Conservation (phyloP, 2,888 invertebrate species). For the Anagyrus pseudococci region DNA sequence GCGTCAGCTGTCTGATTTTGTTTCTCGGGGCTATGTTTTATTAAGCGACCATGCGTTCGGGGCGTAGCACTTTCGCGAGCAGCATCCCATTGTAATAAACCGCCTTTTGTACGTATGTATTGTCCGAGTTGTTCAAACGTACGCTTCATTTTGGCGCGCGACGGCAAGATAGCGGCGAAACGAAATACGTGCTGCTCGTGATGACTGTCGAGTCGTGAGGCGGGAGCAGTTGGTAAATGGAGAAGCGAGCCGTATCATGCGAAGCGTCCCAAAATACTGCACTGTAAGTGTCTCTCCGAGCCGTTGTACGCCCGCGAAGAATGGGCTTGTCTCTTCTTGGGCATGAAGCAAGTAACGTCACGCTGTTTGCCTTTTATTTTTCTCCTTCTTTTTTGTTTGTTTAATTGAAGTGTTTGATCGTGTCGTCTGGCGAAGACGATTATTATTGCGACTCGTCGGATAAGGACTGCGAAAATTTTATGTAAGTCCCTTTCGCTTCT, state of each 20-base stretch:
- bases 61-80: slow-evolving; percentile 28
- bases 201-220: not conserved
- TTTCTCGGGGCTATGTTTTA: slow-evolving; percentile 44
- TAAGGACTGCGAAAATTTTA: too few species aligned
- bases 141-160: too few species aligned
- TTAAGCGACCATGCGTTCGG: slow-evolving; percentile 22
- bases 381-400: not conserved
- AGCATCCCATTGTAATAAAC: slow-evolving; percentile 25
- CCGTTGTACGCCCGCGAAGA: too few species aligned
- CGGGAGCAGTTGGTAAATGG: slow-evolving; percentile 4
- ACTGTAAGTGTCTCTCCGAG: slow-evolving; percentile 5
- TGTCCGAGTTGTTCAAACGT: too few species aligned
- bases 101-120: not conserved
- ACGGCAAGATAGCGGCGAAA: not conserved
- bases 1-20: slow-evolving; percentile 45
- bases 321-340: not conserved
- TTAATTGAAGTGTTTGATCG: not conserved
- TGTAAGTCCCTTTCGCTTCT: too few species aligned
- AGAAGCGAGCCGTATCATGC: slow-evolving; percentile 48
- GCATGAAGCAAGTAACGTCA: too few species aligned
- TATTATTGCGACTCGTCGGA: not conserved
- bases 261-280: slow-evolving; percentile 40
- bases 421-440: not conserved
- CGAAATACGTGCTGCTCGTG: not conserved
- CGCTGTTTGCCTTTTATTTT: too few species aligned